Evolutionary conservation across 2,888 invertebrate genomes (phyloP).

Genomic region (Trichopria drosophilae): DNA sequence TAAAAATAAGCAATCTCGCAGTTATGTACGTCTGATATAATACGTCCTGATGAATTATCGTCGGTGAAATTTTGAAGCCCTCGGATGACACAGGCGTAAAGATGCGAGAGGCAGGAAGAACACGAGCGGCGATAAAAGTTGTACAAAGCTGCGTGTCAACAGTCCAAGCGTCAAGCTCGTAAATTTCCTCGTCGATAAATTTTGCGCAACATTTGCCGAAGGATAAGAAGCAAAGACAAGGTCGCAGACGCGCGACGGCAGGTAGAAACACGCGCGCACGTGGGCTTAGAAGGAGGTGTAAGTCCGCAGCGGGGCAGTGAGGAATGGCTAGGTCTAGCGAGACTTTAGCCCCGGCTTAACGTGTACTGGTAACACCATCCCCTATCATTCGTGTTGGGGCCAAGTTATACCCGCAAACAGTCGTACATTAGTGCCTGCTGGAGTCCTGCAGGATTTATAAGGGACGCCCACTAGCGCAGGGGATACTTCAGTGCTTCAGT

Average conservation of each 20-base stretch:
- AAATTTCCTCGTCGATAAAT: constrained; percentile 55
- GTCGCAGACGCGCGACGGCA: constrained; percentile 30
- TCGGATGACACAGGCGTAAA: too few species aligned
- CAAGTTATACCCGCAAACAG: constrained; percentile 60
- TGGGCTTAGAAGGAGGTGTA: constrained; percentile 42
- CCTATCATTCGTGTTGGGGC: constrained; percentile 57
- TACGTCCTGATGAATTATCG: too few species aligned
- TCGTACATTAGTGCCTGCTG: constrained; percentile 58
- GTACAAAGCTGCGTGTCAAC: too few species aligned
- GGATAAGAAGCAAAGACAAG: constrained; percentile 57
- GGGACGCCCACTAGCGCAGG: constrained; percentile 48
- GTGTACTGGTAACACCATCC: constrained; percentile 54
- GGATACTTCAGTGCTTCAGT: constrained; percentile 44
- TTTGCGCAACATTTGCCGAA: constrained; percentile 40
- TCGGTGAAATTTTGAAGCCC: too few species aligned
- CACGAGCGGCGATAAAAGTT: too few species aligned
- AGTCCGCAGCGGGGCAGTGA: constrained; percentile 51
- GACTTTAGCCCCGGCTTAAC: constrained; percentile 58
- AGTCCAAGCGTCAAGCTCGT: constrained; percentile 36
- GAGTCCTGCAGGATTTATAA: constrained; percentile 58
- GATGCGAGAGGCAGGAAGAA: too few species aligned
- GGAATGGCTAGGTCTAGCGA: constrained; percentile 57
- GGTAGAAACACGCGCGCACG: constrained; percentile 7
- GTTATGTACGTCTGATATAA: too few species aligned
- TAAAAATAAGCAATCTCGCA: too few species aligned